Evolutionary conservation across 2,888 invertebrate species (phyloP), one percentile per base, ranked within the genome.

Genomic region (Pristionchus entomophagus): DNA sequence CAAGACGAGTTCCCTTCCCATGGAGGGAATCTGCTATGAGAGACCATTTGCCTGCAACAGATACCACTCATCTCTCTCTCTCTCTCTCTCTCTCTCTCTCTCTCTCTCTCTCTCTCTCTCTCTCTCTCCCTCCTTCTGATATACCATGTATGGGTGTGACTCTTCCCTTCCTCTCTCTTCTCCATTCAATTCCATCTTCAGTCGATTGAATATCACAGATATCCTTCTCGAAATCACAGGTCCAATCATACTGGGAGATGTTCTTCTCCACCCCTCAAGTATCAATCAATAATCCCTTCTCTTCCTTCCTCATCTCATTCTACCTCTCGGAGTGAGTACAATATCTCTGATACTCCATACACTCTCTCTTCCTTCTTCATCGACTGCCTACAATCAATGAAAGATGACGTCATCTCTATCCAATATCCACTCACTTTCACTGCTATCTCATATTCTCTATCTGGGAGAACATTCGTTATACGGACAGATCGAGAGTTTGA

Each of bases 321-420:
- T 45, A 90, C 89, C 88, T 51, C 88, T 84, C 2, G 90, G 89
- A n/a, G 89, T 88, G 32, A 88, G 78, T 38, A 91, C 88, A 26
- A 90, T 84, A 78, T 91, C 90, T 82, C 90, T 84, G 38, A 90
- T 89, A 53, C 92, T 92, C 93, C 93, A 93, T 3, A 91, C 89
- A 86, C 91, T 91, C 73, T 92, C 91, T 56, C 87, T 87, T 22
- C 91, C 91, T 84, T 91, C 90, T n/a, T 88, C 90, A 35, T 88
- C 88, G 2, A 93, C 88, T 22, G 86, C 82, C 53, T 84, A 17
- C 41, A 84, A 32, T 62, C 10, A 14, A 62, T 35, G 19, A 29
- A 38, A n/a, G 38, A 51, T 32, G 22, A 32, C 3, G 8, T 56
- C 19, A 14, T 81, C 81, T 8, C 35, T 56, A n/a, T n/a, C 35